These are phyloP conservation scores for Gopherus evgoodei DNA, from an alignment of 2,113 vertebrate species.

Conservation along the genomic window DNA sequence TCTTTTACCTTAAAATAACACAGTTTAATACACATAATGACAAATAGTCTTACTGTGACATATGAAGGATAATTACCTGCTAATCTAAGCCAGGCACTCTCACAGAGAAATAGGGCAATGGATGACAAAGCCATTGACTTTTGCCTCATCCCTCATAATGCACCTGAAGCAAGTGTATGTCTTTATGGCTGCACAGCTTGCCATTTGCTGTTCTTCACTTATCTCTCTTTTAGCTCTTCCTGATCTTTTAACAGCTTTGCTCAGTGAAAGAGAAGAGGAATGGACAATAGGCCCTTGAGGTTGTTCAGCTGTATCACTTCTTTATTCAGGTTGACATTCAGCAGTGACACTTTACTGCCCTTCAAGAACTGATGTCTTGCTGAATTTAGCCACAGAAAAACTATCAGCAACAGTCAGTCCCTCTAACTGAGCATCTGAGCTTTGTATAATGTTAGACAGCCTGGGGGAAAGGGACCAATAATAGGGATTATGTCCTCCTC, in stretches of 20 bases:
- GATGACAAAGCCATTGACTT: conserved; percentile 37
- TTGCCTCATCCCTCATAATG: neutral
- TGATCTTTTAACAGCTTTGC: conserved; percentile 52
- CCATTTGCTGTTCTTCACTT: conserved; percentile 56
- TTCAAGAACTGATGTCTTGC: neutral
- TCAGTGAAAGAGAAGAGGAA: conserved; percentile 42
- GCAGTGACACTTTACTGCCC: conserved; percentile 42
- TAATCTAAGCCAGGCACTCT: conserved; percentile 12
- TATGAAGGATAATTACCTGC: neutral
- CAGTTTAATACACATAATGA: conserved; percentile 29
- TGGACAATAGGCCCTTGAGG: conserved; percentile 43
- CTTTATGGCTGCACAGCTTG: conserved; percentile 57
- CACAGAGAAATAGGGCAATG: neutral
- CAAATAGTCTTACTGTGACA: conserved; percentile 18
- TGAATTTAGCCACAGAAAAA: conserved; percentile 16
- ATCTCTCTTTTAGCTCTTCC: conserved; percentile 47
- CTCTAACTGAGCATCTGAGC: neutral
- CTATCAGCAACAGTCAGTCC: neutral
- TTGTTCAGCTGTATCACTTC: neutral
- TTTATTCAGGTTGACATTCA: conserved; percentile 64
- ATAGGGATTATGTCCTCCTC: neutral
- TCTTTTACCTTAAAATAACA: neutral
- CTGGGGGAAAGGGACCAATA: neutral
- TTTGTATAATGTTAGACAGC: neutral
- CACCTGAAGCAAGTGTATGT: neutral